phyloP scores from a whole-genome alignment of 2,888 invertebrate species.

The Heliothis peltigera region DNA sequence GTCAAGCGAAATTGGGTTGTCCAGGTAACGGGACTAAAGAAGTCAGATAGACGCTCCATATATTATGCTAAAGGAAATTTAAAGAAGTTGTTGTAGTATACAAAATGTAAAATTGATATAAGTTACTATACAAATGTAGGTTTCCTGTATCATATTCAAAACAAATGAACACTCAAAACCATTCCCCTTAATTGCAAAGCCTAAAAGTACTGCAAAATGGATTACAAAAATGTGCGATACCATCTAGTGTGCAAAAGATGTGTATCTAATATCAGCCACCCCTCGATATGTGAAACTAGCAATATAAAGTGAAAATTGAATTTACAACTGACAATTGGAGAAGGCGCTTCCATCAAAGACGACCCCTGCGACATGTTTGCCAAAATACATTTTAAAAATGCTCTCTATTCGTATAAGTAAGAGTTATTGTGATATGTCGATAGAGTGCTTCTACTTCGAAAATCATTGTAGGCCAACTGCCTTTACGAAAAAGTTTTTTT shows the following conservation, averaged over 20 bases:
- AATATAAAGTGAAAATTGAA: constrained; percentile 89
- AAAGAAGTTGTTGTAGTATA: no score
- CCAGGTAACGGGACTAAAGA: no score
- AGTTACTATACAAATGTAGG: no score
- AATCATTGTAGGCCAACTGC: constrained; percentile 12
- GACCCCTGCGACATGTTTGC: constrained; percentile 83
- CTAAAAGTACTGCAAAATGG: constrained; percentile 1
- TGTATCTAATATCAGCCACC: constrained; percentile 65
- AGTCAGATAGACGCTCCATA: no score
- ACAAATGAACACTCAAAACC: constrained; percentile 16
- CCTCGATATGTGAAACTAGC: constrained; percentile 81
- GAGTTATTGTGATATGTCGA: constrained; percentile 55
- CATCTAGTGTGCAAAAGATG: constrained; percentile 49
- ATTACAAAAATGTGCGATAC: background rate
- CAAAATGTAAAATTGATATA: no score
- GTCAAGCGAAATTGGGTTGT: no score
- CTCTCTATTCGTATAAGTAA: constrained; percentile 72
- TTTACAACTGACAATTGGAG: constrained; percentile 88
- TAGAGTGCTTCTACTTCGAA: constrained; percentile 19
- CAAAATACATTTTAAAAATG: constrained; percentile 83
- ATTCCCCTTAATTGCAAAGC: background rate
- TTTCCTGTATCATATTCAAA: no score
- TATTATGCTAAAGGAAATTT: no score
- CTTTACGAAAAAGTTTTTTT: background rate
- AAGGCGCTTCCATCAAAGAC: constrained; percentile 87